Base-by-base conservation (phyloP, 2,797 vertebrate genomes). In the Buceros bicornis region DNA sequence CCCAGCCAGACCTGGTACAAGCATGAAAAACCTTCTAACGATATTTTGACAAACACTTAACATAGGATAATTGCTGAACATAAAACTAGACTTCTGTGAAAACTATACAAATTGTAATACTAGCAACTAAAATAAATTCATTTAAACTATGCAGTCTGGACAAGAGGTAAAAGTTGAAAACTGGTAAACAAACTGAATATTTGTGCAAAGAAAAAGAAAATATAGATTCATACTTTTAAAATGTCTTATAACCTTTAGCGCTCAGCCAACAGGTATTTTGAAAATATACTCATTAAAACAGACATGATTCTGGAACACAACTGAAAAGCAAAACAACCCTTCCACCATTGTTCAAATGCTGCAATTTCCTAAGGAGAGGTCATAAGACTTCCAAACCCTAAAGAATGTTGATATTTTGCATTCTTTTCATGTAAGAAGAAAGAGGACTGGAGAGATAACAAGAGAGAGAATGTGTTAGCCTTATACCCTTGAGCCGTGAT, bases 401-500 rank as follows among this genome's bases (percentile, higher is more conserved):
- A 79, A 92, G 74, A 92, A 89, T 70, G 79, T 53, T 82, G 71
- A 89, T 93, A 89, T 17, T 95, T 94, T 89, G 69, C 91, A 95
- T 94, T 94, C 91, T 94, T 92, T 93, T 90, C 80, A 91, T 88
- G 95, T 82, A 85, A 83, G 78, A 85, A 83, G 83, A 91, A 53
- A 67, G 62, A 71, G 54, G 69, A 89, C 28, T 70, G 60, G 29
- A 85, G 48, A 90, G 96, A 94, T 92, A 96, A 89, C 87, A 93
- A 54, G 62, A 95, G 58, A 90, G 93, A 95, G 37, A 95, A 94
- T 93, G 85, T 72, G 62, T 85, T 93, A 88, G 91, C 71, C 85
- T 93, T 78, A 93, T 88, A 92, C 60, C 93, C 82, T 94, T 93
- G 92, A 97, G 93, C 89, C 95, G 66, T 96, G 94, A 96, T 97